Evolutionary conservation across 2,797 vertebrate genomes (phyloP), one percentile per base, ranked within the genome.

Genomic region (Anolis apletophallus): DNA sequence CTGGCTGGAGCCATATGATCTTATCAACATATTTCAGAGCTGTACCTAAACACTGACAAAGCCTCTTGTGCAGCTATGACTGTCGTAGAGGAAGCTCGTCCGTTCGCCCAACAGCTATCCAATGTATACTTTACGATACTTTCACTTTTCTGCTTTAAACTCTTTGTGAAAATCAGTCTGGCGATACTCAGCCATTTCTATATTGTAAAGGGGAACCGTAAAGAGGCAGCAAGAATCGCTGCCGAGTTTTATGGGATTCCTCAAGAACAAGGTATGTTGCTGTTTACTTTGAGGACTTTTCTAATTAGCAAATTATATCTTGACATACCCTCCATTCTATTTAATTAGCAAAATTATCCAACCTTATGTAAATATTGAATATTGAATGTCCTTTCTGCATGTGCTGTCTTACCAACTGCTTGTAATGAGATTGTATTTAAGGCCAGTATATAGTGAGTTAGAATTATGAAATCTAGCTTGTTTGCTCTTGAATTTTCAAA

Each of bases 121-220:
- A 99, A 98, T 95, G 98, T 98, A 95, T 99, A 99, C 96, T 97
- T 99, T 93, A 99, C 98, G 61, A 99, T 99, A 93, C 96, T 99
- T 92, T 98, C 98, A 2, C 98, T 99, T 87, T 99, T 99, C 95
- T 99, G 98, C 94, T 99, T 99, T 94, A 99, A 99, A 90, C 97
- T 99, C 88, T 99, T 99, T 90, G 97, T 99, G 92, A 99, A 99
- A 96, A 98, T 99, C 93, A 98, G 98, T 90, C 98, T 99, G 0
- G 98, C 98, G 94, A 96, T 99, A 90, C 98, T 99, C 59, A 98
- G 98, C 72, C 98, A 99, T 92, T 98, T 99, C 96, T 99, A 99
- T 95, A 98, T 99, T 54, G 97, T 99, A 92, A 98, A 98, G 90
- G 98, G 98, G 88, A 99, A 99, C 92, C 98, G 98, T 81, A 98